Evolutionary conservation across 2,113 vertebrate genomes (phyloP), one percentile per base, ranked within the genome.

Genomic region (Eurypyga helias): DNA sequence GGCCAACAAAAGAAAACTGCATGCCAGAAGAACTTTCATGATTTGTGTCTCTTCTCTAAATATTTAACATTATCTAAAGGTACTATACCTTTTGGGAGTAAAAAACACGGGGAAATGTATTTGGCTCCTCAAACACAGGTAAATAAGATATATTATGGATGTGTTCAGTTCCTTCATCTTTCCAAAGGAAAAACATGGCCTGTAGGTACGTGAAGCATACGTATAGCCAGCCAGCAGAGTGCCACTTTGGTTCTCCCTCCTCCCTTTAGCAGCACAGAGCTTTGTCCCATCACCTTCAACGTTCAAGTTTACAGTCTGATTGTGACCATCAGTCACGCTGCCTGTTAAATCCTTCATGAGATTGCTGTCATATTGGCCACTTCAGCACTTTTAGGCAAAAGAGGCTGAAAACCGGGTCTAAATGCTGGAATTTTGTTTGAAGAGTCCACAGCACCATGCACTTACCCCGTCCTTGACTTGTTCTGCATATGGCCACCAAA

Each of bases 201-300:
- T 55, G 9, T 38, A 51, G 0, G 0, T 21, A 29, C 0, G 4
- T 0, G 1, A 58, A 60, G 33, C 7, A 2, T 41, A 20, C 5
- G 3, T 64, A 43, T 6, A 69, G 46, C 26, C 21, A 66, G 38
- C 21, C 7, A 46, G 10, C 6, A 20, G 24, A 57, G 28, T 8
- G 13, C 29, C 29, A 45, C 25, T 66, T 43, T 52, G 45, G n/a
- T 65, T 89, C 33, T 52, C 19, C 25, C 34, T 51, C 20, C 48
- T 75, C 9, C 13, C 17, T 69, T 85, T 67, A 48, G 54, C 55
- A 79, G 13, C 20, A 33, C 24, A 93, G 17, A 71, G 4, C 17
- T 83, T 85, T 86, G 38, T 41, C 76, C 29, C 41, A 55, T 7
- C n/a, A 69, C n/a, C 17, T 73, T 83, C 0, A 0, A 10, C 2